A percentile compares a stretch with the other conserved stretches of the same genome.
phyloP scores from a whole-genome alignment of 1,140 invertebrate genomes.

The Theocolax elegans region DNA sequence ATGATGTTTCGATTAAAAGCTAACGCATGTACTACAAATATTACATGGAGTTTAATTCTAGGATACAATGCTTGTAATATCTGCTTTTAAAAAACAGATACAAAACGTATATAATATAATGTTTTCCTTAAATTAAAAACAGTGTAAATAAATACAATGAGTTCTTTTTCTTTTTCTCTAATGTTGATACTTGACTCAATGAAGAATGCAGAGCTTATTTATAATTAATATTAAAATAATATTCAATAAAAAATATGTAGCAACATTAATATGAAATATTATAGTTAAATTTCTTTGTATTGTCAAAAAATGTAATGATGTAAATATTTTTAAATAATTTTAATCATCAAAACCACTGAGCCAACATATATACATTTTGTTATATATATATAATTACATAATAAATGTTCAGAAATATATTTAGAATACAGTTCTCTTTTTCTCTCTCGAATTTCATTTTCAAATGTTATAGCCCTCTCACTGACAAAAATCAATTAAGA shows the following conservation, averaged over 20 bases:
- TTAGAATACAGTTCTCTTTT: too few species aligned
- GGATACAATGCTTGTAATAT: constrained; percentile 10
- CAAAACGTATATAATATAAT: not conserved
- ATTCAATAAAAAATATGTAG: not conserved
- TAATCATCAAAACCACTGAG: not conserved
- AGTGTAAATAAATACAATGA: not conserved
- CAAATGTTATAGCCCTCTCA: too few species aligned
- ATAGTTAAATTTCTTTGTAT: not conserved
- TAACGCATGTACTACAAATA: too few species aligned
- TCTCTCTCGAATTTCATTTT: too few species aligned
- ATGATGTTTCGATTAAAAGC: not conserved
- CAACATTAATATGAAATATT: not conserved
- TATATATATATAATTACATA: too few species aligned
- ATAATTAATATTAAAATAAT: not conserved
- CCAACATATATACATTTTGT: too few species aligned
- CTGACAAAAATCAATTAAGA: too few species aligned
- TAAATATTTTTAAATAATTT: not conserved
- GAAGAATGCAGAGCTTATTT: not conserved
- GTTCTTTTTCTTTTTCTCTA: too few species aligned
- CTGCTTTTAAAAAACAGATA: constrained; percentile 6
- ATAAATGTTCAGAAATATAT: too few species aligned
- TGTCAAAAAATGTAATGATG: constrained; percentile 15
- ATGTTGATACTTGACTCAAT: not conserved
- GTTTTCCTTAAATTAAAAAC: not conserved
- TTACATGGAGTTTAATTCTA: not conserved